Percentiles rank a stretch among this genome's conserved stretches.
Evolutionary conservation across 2,113 vertebrate genomes (phyloP).

Genomic region (Rhodinocichla rosea): DNA sequence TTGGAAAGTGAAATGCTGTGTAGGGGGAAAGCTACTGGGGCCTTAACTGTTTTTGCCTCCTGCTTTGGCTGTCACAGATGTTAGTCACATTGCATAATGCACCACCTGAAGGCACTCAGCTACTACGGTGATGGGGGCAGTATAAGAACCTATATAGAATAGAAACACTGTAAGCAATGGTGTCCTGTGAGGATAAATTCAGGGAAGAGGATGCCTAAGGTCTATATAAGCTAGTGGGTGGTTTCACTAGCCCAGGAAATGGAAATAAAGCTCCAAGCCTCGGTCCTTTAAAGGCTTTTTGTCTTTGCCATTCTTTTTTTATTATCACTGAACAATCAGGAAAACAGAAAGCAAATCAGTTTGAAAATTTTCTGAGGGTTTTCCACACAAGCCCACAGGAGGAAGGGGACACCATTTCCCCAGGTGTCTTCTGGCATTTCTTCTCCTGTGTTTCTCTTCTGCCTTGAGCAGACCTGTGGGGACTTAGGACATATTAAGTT

Average conservation of each 20-base stretch:
- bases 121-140: neutral
- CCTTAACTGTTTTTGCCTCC: neutral
- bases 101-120: constrained; percentile 12
- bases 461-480: neutral
- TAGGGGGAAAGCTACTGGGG: neutral
- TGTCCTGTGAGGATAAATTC: constrained; percentile 28
- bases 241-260: neutral
- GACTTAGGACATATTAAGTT: neutral
- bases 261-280: neutral
- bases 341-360: neutral
- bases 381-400: neutral
- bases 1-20: neutral
- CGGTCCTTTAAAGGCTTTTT: neutral
- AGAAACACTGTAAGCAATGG: neutral
- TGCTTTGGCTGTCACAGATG: constrained; percentile 44
- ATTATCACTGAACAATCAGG: neutral
- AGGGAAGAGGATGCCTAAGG: neutral
- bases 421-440: neutral
- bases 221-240: neutral
- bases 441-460: neutral
- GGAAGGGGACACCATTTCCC: neutral
- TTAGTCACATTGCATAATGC: constrained; percentile 1
- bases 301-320: neutral
- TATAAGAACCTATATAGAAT: neutral
- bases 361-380: neutral